Base-by-base conservation (phyloP, 92 coral and sea anemone genomes). In the Zoanthus gigantus region DNA sequence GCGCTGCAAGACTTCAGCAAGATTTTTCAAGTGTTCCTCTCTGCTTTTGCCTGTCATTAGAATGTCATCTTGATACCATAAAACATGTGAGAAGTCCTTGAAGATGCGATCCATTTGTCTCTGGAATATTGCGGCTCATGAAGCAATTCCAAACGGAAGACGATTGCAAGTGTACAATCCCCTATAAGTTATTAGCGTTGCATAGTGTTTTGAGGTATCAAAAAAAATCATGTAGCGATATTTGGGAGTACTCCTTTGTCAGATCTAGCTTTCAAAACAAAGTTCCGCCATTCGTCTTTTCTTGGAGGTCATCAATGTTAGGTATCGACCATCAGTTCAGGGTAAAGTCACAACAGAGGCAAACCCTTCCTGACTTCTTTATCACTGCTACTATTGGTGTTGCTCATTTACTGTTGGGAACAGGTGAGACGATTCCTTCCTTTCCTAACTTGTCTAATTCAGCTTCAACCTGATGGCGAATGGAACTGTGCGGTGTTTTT, bases 231-330 rank as follows among this genome's bases (percentile, higher is more conserved):
- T 63, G 74, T 71, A 80, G 0, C 3, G 56, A 28, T 68, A 80
- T 63, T 45, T 80, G 73, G 11, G 85, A 80, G 28, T 80, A 80
- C 16, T 73, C 85, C 29, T 79, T 80, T 18, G 74, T 9, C 11
- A 80, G 74, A 30, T 80, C 74, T 10, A 61, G 53, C 72, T 80
- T 80, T 18, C 32, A 61, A 45, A 80, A 80, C 14, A 61, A 46
- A 30, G 13, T 48, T 54, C 74, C 85, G 10, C 85, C 85, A 29
- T 80, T 80, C 73, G 58, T 80, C n/a, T 80, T 80, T 34, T 37
- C 42, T 37, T 37, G 42, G 42, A 37, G 4, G 42, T 37, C 42
- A 37, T 37, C 42, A 37, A 2, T 80, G 57, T 52, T 80, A 63
- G n/a, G 85, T 57, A 28, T 80, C 85, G 7, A 17, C 85, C 0